These are phyloP conservation scores for Apogon talboti DNA, from an alignment of 2,797 vertebrate species.

Conservation along the genomic window DNA sequence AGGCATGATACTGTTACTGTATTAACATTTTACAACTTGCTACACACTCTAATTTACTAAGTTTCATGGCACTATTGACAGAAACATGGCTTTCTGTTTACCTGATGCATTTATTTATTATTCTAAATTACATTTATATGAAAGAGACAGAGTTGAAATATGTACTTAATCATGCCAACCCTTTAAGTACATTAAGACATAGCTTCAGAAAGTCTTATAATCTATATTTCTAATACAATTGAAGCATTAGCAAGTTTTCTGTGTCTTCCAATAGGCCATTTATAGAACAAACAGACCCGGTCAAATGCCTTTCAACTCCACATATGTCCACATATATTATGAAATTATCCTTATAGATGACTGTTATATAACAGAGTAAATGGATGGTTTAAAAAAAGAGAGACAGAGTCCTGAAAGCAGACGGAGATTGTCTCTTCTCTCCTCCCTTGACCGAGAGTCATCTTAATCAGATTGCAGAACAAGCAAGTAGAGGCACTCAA, in stretches of 20 bases:
- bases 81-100: too few relatives aligned
- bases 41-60: too few relatives aligned
- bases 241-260: slow-evolving; percentile 31
- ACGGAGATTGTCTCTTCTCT: slow-evolving; percentile 35
- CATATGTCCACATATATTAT: slow-evolving; percentile 63
- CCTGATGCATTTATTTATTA: too few relatives aligned
- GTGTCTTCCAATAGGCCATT: slow-evolving; percentile 39
- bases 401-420: slow-evolving; percentile 9
- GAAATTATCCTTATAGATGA: slow-evolving; percentile 67
- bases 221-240: background rate
- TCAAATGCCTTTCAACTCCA: slow-evolving; percentile 54
- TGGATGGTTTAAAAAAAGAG: slow-evolving; percentile 20
- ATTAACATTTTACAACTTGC: too few relatives aligned
- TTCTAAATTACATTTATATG: too few relatives aligned
- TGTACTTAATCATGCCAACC: too few relatives aligned
- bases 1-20: too few relatives aligned
- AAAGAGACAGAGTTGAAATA: too few relatives aligned
- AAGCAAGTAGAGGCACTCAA: slow-evolving; percentile 73
- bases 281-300: slow-evolving; percentile 35
- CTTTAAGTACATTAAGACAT: background rate
- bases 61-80: too few relatives aligned
- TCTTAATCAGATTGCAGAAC: slow-evolving; percentile 75
- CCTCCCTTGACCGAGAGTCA: slow-evolving; percentile 42
- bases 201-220: background rate
- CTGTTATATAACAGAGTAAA: slow-evolving; percentile 58